Percentiles rank a stretch among this genome's conserved stretches.
Conservation (phyloP, 2,888 invertebrate species). For the Protodeltote pygarga region DNA sequence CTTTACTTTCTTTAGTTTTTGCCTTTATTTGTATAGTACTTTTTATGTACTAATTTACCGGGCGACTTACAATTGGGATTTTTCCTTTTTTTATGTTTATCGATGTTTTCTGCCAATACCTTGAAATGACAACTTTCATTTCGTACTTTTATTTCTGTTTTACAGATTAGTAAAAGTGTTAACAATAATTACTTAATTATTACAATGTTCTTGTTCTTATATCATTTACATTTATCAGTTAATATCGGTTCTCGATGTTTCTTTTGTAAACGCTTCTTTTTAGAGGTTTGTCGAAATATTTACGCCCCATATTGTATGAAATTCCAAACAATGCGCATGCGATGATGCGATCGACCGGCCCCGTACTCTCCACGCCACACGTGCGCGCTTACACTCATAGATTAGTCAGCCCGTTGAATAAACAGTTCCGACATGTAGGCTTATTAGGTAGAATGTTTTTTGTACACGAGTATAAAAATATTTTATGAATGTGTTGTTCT, state of each 20-base stretch:
- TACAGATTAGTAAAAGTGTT: background rate
- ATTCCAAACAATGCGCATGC: constrained; percentile 85
- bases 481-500: constrained; percentile 18
- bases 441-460: constrained; percentile 38
- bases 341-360: constrained; percentile 62
- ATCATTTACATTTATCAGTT: constrained; percentile 53
- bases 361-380: constrained; percentile 62
- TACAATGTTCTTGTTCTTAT: constrained; percentile 22
- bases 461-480: constrained; percentile 14
- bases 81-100: background rate
- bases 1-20: constrained; percentile 44
- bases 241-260: constrained; percentile 71
- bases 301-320: constrained; percentile 83
- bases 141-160: background rate
- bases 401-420: constrained; percentile 63
- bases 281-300: constrained; percentile 84
- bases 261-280: constrained; percentile 76
- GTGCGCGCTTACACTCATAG: constrained; percentile 66
- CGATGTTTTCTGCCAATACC: background rate
- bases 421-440: constrained; percentile 64
- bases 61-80: background rate
- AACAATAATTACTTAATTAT: constrained; percentile 9
- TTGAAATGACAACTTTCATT: background rate
- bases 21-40: no score
- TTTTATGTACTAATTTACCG: background rate